A percentile compares a stretch with the other conserved stretches of the same genome.
Evolutionary conservation across 1,140 invertebrate species (phyloP).

Genomic region (Linepithema humile): DNA sequence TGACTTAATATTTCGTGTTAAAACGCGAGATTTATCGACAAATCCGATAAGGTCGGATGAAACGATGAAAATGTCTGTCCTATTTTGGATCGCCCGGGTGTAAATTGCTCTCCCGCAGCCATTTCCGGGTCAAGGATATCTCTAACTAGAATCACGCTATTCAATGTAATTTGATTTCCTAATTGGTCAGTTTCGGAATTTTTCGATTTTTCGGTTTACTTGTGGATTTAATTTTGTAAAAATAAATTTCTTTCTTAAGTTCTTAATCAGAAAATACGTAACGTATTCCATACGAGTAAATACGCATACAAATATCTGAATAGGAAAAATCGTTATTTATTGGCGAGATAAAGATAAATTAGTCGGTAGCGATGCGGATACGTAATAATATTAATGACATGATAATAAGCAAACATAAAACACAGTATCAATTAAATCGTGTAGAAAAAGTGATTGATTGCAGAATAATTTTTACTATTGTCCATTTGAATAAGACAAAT

Average conservation of each 20-base stretch:
- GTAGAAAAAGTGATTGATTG: background rate
- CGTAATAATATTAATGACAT: constrained; percentile 13
- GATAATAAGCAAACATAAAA: background rate
- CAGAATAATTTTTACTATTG: background rate
- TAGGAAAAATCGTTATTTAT: constrained; percentile 48
- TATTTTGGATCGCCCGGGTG: constrained; percentile 20
- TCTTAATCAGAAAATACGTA: background rate
- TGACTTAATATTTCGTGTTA: no score
- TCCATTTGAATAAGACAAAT: background rate
- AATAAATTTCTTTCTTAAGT: background rate
- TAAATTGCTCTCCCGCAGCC: constrained; percentile 24
- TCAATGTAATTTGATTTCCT: constrained; percentile 5
- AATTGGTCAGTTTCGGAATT: background rate
- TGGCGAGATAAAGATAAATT: constrained; percentile 39
- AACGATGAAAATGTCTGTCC: constrained; percentile 25
- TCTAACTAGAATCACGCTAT: constrained; percentile 1
- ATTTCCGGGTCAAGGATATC: constrained; percentile 34
- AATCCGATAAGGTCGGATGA: background rate
- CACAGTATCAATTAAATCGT: background rate
- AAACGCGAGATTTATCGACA: no score
- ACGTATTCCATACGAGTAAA: background rate
- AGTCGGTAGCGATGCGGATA: background rate
- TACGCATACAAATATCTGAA: background rate
- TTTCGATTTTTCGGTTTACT: background rate
- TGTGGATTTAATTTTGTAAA: background rate